Conservation (phyloP, 1,140 invertebrate genomes). For the Copidosoma floridanum region DNA sequence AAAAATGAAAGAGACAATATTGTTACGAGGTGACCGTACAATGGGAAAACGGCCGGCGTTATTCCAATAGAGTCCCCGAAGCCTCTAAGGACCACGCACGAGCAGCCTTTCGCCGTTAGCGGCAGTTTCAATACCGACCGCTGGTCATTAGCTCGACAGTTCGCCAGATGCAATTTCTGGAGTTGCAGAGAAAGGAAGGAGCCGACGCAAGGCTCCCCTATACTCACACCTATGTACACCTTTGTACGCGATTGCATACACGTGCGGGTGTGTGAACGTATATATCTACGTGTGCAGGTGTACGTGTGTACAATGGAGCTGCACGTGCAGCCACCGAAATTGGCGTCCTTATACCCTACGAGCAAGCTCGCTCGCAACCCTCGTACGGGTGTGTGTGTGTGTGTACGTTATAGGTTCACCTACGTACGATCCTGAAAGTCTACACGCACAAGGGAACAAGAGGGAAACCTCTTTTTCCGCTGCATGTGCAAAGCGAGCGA, state of each 20-base stretch:
- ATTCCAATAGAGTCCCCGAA: constrained; percentile 41
- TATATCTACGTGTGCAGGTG: constrained; percentile 12
- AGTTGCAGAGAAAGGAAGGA: constrained; percentile 5
- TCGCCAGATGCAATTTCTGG: constrained; percentile 40
- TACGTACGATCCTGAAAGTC: background rate
- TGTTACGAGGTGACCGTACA: too few species aligned
- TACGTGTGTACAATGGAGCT: too few species aligned
- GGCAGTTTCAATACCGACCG: constrained; percentile 44
- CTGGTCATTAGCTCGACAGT: constrained; percentile 40
- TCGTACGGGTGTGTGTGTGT: too few species aligned
- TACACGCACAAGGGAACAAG: background rate
- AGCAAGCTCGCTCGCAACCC: background rate
- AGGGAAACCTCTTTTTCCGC: too few species aligned
- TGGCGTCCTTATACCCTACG: constrained; percentile 11
- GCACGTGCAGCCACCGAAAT: constrained; percentile 16
- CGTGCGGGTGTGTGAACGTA: background rate
- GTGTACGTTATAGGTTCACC: too few species aligned
- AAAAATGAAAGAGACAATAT: constrained; percentile 11
- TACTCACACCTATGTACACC: too few species aligned
- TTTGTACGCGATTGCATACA: background rate
- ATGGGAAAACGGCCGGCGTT: constrained; percentile 38
- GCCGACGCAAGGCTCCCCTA: too few species aligned
- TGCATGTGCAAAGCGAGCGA: too few species aligned
- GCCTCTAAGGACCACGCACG: constrained; percentile 19
- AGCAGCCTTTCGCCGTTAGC: constrained; percentile 25